These are phyloP conservation scores for Axea sp. DNA, from an alignment of 2,888 invertebrate genomes.

Conservation along the genomic window DNA sequence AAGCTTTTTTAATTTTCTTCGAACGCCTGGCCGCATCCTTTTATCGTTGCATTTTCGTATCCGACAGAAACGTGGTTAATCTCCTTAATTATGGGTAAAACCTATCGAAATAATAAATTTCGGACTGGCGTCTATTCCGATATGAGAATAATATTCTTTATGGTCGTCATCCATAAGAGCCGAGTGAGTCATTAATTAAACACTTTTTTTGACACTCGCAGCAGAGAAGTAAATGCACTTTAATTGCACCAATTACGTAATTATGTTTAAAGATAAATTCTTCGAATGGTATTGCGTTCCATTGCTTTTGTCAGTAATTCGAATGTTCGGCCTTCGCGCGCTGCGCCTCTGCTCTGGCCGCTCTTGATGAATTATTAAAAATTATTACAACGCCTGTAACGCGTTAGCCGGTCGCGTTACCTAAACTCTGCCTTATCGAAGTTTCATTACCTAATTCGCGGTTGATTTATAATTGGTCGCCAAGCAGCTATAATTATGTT, in stretches of 20 bases:
- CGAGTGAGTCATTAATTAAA: constrained; percentile 51
- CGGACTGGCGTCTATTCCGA: constrained; percentile 40
- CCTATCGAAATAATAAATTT: constrained; percentile 53
- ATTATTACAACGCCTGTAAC: constrained; percentile 21
- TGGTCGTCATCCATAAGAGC: constrained; percentile 33
- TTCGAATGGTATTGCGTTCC: constrained; percentile 15
- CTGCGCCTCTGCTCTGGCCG: background rate
- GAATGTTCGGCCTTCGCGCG: background rate
- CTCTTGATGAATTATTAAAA: background rate
- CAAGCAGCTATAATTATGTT: constrained; percentile 74
- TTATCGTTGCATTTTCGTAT: constrained; percentile 38
- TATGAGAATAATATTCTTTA: constrained; percentile 47
- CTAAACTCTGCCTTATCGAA: constrained; percentile 57
- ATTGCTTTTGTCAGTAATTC: constrained; percentile 2
- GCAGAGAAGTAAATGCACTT: constrained; percentile 33
- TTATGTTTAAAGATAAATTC: constrained; percentile 33
- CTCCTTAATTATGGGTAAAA: constrained; percentile 49
- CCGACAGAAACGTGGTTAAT: constrained; percentile 40
- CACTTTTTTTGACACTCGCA: constrained; percentile 30
- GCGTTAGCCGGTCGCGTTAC: constrained; percentile 19
- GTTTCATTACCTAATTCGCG: constrained; percentile 75
- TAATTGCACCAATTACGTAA: constrained; percentile 48
- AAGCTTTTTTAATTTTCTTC: constrained; percentile 56
- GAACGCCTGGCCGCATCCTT: constrained; percentile 1
- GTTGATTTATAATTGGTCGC: constrained; percentile 76